Percentiles rank a stretch among this genome's conserved stretches.
These are phyloP conservation scores for Mesitornis unicolor DNA, from an alignment of 2,113 vertebrate genomes.

Conservation along the genomic window DNA sequence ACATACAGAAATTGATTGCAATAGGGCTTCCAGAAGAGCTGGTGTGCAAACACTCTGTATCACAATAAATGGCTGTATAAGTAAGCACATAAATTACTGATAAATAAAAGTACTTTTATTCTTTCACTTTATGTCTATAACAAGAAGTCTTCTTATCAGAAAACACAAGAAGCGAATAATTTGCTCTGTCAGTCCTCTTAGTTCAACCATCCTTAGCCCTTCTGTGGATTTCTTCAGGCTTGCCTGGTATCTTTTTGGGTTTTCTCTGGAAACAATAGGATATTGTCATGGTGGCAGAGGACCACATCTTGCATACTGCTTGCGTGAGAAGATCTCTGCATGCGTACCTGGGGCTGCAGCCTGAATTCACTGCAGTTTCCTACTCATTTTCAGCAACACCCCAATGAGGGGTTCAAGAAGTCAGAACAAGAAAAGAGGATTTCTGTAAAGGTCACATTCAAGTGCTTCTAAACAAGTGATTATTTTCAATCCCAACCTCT, in stretches of 20 bases:
- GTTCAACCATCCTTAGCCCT: background rate
- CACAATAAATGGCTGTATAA: background rate
- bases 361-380: background rate
- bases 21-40: background rate
- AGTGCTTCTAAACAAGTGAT: background rate
- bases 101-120: background rate
- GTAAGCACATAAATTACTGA: background rate
- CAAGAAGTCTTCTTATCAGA: background rate
- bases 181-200: background rate
- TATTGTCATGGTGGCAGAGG: background rate
- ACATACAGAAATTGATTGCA: background rate
- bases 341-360: background rate
- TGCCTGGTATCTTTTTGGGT: accelerated
- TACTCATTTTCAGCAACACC: background rate
- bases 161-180: background rate
- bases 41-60: background rate
- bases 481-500: background rate
- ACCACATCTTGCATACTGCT: background rate
- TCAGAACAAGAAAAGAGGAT: background rate
- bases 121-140: background rate
- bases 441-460: constrained; percentile 45
- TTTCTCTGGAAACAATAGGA: background rate
- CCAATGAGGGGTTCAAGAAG: background rate
- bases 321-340: background rate
- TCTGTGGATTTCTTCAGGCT: background rate